Base-by-base conservation (phyloP, 2,113 vertebrate genomes). In the Hippocampus barbouri region DNA sequence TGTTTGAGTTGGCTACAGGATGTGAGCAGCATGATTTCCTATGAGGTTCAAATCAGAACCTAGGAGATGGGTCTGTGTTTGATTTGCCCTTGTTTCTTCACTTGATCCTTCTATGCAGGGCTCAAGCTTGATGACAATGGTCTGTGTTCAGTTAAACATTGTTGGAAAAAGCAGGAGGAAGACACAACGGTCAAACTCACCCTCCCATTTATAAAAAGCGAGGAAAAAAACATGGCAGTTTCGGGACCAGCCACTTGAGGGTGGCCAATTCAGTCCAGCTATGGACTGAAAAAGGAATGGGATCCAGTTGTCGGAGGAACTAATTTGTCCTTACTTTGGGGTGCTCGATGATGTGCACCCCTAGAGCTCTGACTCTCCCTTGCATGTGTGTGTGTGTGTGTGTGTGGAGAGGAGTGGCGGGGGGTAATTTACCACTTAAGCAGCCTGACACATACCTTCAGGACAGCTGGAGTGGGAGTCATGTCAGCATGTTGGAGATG, bases 131-230 rank as follows among this genome's bases (percentile, higher is more conserved):
- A 82, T 62, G 71, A 81, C 73, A 77, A 81, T 57, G 2, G 78
- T 72, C 80, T 87, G 83, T 85, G 77, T 83, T 62, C 72, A 81
- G 79, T 90, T 89, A 87, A 72, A 80, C 51, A 79, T 84, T 83
- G 80, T 81, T 80, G 79, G 81, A 86, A 83, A 84, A 75, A 77
- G 69, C 79, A 77, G 71, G 72, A 79, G 78, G 70, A 85, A 77
- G 45, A 47, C 78, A 78, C 72, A 72, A 85, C 73, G 78, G 77
- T 83, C 72, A 84, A 85, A 87, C 77, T 71, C 65, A 80, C 77
- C 75, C 81, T 80, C 73, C 77, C 78, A 41, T 85, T 83, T 63
- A n/a, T 83, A 69, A 57, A 78, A 64, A 70, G 82, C 79, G 62
- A 61, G 12, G 6, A 20, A 38, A 18, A 61, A 61, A 16, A 34